Evolutionary conservation across 2,888 invertebrate genomes (phyloP), one percentile per base, ranked within the genome.

Genomic region (Cremastinae sp.): DNA sequence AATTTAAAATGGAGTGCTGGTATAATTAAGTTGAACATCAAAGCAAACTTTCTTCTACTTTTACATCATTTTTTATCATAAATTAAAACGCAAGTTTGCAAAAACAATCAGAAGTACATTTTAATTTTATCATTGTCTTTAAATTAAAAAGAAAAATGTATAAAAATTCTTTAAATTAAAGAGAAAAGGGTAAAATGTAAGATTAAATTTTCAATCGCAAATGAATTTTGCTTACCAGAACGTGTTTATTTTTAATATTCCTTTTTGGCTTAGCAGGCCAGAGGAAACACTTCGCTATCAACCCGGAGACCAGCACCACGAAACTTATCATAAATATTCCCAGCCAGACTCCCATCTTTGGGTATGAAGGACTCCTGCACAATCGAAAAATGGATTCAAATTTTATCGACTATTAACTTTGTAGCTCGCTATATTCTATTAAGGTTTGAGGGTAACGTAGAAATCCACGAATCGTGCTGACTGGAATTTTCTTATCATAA

Each of bases 221-320:
- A 16, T 1, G n/a, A 16, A 51, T 47, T 18, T 43, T 22, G 53
- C 80, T 76, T 85, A 88, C 88, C 88, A 77, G 73, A 0, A 77
- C 65, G 43, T 77, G 76, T 43, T 77, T 77, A n/a, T 73, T 69
- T 45, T 54, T 73, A 3, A 76, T 69, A 41, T 9, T 65, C 22
- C 53, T 73, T 51, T 73, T 73, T 20, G 73, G 73, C 41, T 73
- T 73, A 9, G 64, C 73, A 14, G 73, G 64, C 73, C 73, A 76
- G 1, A 73, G 34, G 12, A 69, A 16, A 12, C 47, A 73, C 16
- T 59, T 73, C 7, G 73, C 76, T 12, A 76, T 20, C 8, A 76
- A 59, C 14, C 59, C 56, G 41, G 64, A 69, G n/a, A 76, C 49
- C 28, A 76, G 28, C 3, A 76, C 45, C 14, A 76, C 76, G 8